Evolutionary conservation across 2,113 vertebrate species (phyloP), one percentile per base, ranked within the genome.

Genomic region (Numida meleagris): DNA sequence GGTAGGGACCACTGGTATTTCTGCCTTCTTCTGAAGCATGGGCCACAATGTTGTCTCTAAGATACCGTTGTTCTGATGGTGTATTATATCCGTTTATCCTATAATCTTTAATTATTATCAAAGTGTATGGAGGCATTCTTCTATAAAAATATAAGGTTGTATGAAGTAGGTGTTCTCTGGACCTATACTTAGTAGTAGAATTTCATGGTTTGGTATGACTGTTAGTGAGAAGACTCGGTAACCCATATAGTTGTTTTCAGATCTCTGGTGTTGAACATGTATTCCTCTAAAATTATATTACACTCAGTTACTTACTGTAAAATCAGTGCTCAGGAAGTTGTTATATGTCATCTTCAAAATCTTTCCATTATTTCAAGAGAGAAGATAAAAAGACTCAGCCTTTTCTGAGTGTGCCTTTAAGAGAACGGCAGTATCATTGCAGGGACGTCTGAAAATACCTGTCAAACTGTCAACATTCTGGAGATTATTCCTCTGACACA

Each of bases 401-500:
- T 81, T 86, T 88, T 1, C 21, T 82, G 71, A 14, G 36, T 72
- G 6, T 66, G 33, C 25, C n/a, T 94, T 87, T 86, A 63, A 82
- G 81, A 57, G 16, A 19, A 65, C 73, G 84, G 46, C 3, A 12
- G 55, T 82, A 84, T 63, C 23, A 65, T 90, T 85, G 21, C 33
- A 84, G 40, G 18, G 92, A 24, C 33, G 90, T 25, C 33, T 29
- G 63, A 83, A 92, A 95, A 76, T 42, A 4, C 50, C 36, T 89
- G 66, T 66, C 86, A 94, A 61, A 68, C 18, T 81, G 65, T 68
- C 83, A 81, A 59, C 42, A 77, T 55, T 77, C 62, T 40, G 6
- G 11, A 88, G 50, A 90, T 23, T 81, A 80, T 80, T 95, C 19
- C 12, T 93, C 89, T 90, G 48, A 88, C 76, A 88, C 23, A 9